Conservation (phyloP, 2,113 vertebrate species). For the Malurus melanocephalus region DNA sequence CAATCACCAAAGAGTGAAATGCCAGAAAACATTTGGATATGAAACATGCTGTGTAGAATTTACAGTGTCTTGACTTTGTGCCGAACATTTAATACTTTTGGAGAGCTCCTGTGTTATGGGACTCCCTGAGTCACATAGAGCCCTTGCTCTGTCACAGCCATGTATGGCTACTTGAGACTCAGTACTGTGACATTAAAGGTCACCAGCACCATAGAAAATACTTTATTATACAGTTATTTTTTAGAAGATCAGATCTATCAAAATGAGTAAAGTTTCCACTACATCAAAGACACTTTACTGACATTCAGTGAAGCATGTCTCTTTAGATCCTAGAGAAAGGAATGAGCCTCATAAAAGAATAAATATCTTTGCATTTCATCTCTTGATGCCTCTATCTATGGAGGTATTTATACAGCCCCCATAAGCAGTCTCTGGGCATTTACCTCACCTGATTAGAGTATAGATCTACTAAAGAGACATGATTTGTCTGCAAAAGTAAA, state of each 20-base stretch:
- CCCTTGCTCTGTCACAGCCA: slow-evolving; percentile 10
- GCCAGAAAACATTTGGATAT: background rate
- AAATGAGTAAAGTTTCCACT: background rate
- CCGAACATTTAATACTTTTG: slow-evolving; percentile 9
- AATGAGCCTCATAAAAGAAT: slow-evolving; percentile 44
- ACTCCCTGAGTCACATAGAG: background rate
- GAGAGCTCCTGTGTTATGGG: background rate
- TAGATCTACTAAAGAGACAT: background rate
- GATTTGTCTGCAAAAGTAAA: background rate
- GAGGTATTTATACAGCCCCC: slow-evolving; percentile 31
- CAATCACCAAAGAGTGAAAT: background rate
- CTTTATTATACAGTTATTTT: background rate
- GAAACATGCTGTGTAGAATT: background rate
- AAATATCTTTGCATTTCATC: slow-evolving; percentile 37
- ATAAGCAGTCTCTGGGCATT: background rate
- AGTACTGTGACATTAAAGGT: background rate
- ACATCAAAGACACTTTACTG: background rate
- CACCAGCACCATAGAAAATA: background rate
- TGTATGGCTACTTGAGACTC: slow-evolving; percentile 1
- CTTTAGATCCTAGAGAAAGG: background rate
- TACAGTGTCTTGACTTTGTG: background rate
- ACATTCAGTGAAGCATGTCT: background rate
- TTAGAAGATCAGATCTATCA: background rate
- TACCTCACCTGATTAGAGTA: background rate
- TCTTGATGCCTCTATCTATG: slow-evolving; percentile 27